These are phyloP conservation scores for Empidonax traillii DNA, from an alignment of 2,113 vertebrate genomes.

Conservation along the genomic window DNA sequence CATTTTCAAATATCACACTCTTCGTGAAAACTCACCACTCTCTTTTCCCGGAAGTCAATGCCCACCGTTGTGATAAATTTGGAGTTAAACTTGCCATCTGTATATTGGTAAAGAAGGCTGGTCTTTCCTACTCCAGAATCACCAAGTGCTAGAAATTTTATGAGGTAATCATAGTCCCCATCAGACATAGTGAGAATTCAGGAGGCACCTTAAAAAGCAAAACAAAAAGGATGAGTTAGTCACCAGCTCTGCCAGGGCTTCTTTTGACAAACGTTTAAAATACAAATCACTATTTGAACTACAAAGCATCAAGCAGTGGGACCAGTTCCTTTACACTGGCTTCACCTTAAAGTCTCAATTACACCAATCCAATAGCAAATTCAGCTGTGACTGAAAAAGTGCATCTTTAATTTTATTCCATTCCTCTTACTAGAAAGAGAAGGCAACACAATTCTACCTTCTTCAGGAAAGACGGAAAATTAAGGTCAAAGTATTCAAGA, in stretches of 20 bases:
- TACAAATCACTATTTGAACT: not conserved
- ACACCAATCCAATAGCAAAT: not conserved
- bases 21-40: slow-evolving; percentile 84
- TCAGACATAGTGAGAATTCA: slow-evolving; percentile 91
- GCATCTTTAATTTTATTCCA: not conserved
- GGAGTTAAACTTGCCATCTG: slow-evolving; percentile 94
- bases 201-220: slow-evolving; percentile 73
- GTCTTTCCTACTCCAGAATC: slow-evolving; percentile 98
- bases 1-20: not conserved
- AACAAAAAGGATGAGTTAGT: not conserved
- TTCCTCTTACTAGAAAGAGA: not conserved
- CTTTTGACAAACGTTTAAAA: not conserved
- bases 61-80: slow-evolving; percentile 98
- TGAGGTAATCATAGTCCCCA: slow-evolving; percentile 99
- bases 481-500: not conserved
- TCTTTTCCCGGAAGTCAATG: slow-evolving; percentile 97
- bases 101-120: slow-evolving; percentile 96
- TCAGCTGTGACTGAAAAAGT: not conserved
- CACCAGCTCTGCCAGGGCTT: not conserved
- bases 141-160: slow-evolving; percentile 96
- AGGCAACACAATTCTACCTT: not conserved
- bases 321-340: not conserved
- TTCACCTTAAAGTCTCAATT: not conserved
- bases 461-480: not conserved
- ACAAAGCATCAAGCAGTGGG: not conserved